Percentiles rank a stretch among this genome's conserved stretches.
phyloP scores from a whole-genome alignment of 1,140 invertebrate genomes.

The Metopolophium dirhodum region DNA sequence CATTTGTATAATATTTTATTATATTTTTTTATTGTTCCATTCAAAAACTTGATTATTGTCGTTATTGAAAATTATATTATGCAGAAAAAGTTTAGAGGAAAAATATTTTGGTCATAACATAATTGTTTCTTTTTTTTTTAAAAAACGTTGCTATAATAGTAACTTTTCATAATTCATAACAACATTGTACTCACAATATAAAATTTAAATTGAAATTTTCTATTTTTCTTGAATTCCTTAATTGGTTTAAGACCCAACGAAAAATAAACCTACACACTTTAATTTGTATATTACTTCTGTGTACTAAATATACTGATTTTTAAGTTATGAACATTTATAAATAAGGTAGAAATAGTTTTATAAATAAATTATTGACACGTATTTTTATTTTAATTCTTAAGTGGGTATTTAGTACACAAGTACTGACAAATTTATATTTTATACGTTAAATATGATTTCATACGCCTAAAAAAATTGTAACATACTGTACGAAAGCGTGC shows the following conservation, averaged over 20 bases:
- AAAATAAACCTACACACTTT: neutral
- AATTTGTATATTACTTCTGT: neutral
- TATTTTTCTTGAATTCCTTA: neutral
- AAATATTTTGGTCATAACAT: neutral
- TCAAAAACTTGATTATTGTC: neutral
- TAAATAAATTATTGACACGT: neutral
- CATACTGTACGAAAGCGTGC: neutral
- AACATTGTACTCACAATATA: neutral
- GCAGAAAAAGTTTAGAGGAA: neutral
- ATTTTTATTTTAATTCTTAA: neutral
- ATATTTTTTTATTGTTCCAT: neutral
- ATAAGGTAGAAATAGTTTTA: neutral
- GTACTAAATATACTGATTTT: neutral
- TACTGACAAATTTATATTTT: neutral
- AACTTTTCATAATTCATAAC: neutral
- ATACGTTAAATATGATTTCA: neutral
- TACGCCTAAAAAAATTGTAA: neutral
- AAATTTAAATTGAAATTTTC: neutral
- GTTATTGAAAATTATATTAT: neutral
- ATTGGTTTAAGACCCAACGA: neutral
- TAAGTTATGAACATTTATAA: neutral
- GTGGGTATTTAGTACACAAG: neutral
- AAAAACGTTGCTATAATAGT: neutral
- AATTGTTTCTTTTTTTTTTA: neutral
- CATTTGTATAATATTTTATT: neutral